Base-by-base conservation (phyloP, 2,113 vertebrate species). In the Bostrychus sinensis region DNA sequence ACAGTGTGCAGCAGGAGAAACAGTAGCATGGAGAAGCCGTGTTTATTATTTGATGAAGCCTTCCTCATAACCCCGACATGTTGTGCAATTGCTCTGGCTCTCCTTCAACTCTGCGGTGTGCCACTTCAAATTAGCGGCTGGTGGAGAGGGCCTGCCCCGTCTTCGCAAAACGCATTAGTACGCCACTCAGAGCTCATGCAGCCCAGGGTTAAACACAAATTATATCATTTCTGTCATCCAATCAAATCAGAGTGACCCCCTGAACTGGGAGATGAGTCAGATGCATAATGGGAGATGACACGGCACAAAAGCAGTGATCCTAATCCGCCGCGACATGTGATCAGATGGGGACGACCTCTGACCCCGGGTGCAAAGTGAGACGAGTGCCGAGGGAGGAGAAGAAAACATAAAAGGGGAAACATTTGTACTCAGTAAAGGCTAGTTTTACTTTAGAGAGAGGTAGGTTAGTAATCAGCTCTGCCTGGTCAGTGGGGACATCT, bases 281-380 rank as follows among this genome's bases (percentile, higher is more conserved):
- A 91, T 81, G 88, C 84, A 81, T 93, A 93, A 94, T 91, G 93
- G 92, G 94, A 94, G 94, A 92, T 93, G 92, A 92, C 84, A 86
- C 89, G 77, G 82, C 89, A 69, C 92, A 92, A 93, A 86, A 88
- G 83, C 88, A 77, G 57, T 88, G 84, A 88, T 90, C 89, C 88
- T 94, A 94, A 95, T 94, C 89, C 82, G 83, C 79, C 68, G 79
- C 91, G 94, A 94, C 93, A 91, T 86, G 64, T 81, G 91, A 94
- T 93, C 91, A 94, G 91, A 92, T 86, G 85, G 70, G 66, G 4
- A 13, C 53, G 75, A 93, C 93, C 93, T 86, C 77, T 92, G 91
- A 94, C 91, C 94, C 89, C 62, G 3, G 77, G 38, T 86, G 91
- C 92, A 89, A 91, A 94, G 89, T 91, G 92, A 94, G 89, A 86